phyloP scores from a whole-genome alignment of 2,888 invertebrate species.

The Sericinus montela region DNA sequence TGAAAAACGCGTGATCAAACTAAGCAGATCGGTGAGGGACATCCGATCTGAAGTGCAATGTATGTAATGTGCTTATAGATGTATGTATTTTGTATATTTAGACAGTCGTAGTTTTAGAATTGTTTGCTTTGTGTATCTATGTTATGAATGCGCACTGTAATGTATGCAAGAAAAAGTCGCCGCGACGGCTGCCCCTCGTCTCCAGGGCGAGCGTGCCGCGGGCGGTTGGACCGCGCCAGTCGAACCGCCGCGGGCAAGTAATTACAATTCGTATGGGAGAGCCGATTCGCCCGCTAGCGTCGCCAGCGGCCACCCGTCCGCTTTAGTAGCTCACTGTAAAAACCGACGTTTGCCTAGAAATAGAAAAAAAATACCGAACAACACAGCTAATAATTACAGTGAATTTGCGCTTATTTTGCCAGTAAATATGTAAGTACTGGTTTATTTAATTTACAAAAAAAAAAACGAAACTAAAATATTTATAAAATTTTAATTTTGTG shows the following conservation, averaged over 20 bases:
- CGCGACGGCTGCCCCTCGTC: not conserved
- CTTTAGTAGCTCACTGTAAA: constrained; percentile 11
- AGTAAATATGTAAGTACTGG: not conserved
- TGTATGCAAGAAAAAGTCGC: not conserved
- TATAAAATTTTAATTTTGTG: no score
- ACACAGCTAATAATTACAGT: not conserved
- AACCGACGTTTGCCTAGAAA: constrained; percentile 1
- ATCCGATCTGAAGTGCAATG: no score
- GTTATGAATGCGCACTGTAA: not conserved
- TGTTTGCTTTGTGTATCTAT: no score
- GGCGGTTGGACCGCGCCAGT: constrained; percentile 6
- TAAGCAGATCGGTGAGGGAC: no score
- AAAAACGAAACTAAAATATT: no score
- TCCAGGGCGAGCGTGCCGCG: not conserved
- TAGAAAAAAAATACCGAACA: constrained; percentile 10
- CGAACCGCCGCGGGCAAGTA: constrained; percentile 12
- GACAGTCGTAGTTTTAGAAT: no score
- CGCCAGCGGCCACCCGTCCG: constrained; percentile 5
- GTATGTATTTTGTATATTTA: no score
- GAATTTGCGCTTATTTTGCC: not conserved
- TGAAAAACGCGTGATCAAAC: no score
- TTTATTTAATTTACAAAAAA: no score
- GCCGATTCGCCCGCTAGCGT: constrained; percentile 1
- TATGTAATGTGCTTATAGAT: no score
- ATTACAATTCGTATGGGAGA: constrained; percentile 18